Percentiles rank a stretch among this genome's conserved stretches.
phyloP scores from a whole-genome alignment of 2,113 vertebrate genomes.

The Zeus faber region DNA sequence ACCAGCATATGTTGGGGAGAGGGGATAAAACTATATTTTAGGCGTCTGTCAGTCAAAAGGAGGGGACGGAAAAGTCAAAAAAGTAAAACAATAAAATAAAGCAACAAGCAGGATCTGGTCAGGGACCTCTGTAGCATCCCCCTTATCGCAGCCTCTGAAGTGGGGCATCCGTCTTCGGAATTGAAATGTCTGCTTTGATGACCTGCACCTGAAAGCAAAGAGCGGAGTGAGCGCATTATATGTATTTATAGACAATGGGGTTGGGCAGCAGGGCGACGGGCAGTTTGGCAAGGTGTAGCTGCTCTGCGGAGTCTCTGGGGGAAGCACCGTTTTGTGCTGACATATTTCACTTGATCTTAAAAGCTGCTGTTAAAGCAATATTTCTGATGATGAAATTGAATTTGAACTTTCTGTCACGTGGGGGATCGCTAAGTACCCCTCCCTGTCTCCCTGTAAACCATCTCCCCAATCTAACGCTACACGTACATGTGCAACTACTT shows the following conservation, averaged over 20 bases:
- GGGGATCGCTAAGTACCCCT: no score
- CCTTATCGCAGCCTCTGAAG: constrained; percentile 67
- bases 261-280: constrained; percentile 5
- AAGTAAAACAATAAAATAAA: no score
- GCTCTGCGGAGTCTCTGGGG: constrained; percentile 5
- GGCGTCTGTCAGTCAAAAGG: constrained; percentile 49
- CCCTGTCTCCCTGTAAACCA: no score
- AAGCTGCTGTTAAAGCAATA: not conserved
- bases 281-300: not conserved
- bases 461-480: no score
- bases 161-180: constrained; percentile 77
- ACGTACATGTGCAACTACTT: no score
- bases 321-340: not conserved
- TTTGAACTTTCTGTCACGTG: constrained; percentile 6
- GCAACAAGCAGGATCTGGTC: constrained; percentile 18
- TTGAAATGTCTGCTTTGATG: constrained; percentile 77
- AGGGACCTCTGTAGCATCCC: constrained; percentile 61
- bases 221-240: constrained; percentile 49
- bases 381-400: not conserved
- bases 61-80: no score
- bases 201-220: constrained; percentile 69
- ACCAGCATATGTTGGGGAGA: constrained; percentile 42
- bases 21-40: not conserved
- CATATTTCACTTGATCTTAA: no score
- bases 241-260: constrained; percentile 53